Percentiles rank a stretch among this genome's conserved stretches.
phyloP scores from a whole-genome alignment of 2,888 invertebrate genomes.

The Drosophila bunnanda region DNA sequence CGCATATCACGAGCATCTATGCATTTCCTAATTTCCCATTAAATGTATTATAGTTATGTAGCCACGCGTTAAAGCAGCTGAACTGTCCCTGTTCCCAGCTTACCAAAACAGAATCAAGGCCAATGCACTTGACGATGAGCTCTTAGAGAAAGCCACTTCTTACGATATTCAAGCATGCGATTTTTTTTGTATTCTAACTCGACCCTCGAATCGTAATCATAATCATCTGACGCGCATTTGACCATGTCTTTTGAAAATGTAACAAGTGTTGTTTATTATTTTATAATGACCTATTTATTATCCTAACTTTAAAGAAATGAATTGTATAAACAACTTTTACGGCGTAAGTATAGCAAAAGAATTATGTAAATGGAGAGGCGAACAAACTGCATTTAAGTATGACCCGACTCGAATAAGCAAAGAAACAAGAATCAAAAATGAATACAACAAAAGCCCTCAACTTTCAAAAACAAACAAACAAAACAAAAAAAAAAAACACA shows the following conservation, averaged over 20 bases:
- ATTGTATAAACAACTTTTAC: slow-evolving; percentile 75
- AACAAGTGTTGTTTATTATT: slow-evolving; percentile 77
- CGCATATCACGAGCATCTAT: slow-evolving; percentile 57
- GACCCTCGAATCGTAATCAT: slow-evolving; percentile 40
- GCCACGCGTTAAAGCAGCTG: slow-evolving; percentile 44
- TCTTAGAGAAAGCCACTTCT: slow-evolving; percentile 55
- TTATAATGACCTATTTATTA: slow-evolving; percentile 79
- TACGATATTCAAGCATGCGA: slow-evolving; percentile 64
- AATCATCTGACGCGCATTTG: slow-evolving; percentile 45
- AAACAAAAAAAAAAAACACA: too few species aligned
- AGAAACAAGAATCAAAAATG: slow-evolving; percentile 43
- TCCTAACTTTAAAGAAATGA: slow-evolving; percentile 71
- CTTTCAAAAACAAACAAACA: slow-evolving; percentile 57
- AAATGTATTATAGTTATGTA: slow-evolving; percentile 78
- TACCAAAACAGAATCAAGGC: slow-evolving; percentile 46
- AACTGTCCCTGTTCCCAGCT: slow-evolving; percentile 35
- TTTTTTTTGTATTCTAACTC: slow-evolving; percentile 41
- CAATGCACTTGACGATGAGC: slow-evolving; percentile 58
- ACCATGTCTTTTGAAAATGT: slow-evolving; percentile 64
- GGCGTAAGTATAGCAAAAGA: slow-evolving; percentile 71
- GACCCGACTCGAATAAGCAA: slow-evolving; percentile 68
- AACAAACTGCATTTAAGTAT: slow-evolving; percentile 73
- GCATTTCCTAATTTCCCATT: slow-evolving; percentile 67
- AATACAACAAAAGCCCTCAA: slow-evolving; percentile 53
- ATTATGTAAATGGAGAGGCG: slow-evolving; percentile 57